Evolutionary conservation across 2,888 invertebrate species (phyloP), one percentile per base, ranked within the genome.

Genomic region (Platycnemis pennipes): DNA sequence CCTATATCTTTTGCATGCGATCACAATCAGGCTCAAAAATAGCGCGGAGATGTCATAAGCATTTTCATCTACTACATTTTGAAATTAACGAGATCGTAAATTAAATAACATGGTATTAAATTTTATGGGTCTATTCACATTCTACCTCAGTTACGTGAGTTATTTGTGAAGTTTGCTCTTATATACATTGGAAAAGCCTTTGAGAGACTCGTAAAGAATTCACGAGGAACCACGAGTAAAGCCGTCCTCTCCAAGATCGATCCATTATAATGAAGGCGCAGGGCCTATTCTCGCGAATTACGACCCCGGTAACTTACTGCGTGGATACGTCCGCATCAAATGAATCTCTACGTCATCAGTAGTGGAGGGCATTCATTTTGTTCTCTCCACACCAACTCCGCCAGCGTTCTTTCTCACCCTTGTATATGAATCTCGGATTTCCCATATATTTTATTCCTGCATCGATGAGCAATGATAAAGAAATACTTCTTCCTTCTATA

Each of bases 171-270:
- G 26, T 63, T 63, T 63, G 22, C 26, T 63, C 26, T 63, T 26
- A 26, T 63, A 77, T 77, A 37, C 16, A 37, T 37, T 37, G 0
- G 37, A 13, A 37, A 77, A 31, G 69, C 31, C 77, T 37, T 77
- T 37, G 77, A 77, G 13, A 37, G 77, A 77, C 31, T 37, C 77
- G 77, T 77, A 77, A 77, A 77, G 77, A 77, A 22, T 77, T 49
- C 37, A 77, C n/a, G n/a, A n/a, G n/a, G n/a, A n/a, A n/a, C n/a
- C n/a, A 77, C 77, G 77, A 77, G 77, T 37, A 77, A 77, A 77
- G 77, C 77, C 77, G 77, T 13, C 77, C 77, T 7, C 77, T 77
- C 37, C 37, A 13, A 77, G 13, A 77, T 77, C 26, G 77, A 77
- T 77, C 37, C 77, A 11, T 77, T 37, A 13, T 77, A 77, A 77